Conservation (phyloP, 2,888 invertebrate species). For the Augochlorella aurata region DNA sequence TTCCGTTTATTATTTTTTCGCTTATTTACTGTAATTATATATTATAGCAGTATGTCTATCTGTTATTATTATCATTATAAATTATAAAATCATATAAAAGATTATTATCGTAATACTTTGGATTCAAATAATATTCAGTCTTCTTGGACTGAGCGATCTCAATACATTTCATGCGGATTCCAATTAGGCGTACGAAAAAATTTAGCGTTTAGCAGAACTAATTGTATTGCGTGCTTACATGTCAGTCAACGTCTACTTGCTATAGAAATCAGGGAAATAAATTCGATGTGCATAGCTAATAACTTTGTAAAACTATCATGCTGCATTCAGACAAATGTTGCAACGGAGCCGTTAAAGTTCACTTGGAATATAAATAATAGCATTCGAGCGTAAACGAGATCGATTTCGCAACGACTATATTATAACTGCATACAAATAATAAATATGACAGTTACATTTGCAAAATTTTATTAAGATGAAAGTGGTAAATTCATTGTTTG, state of each 20-base stretch:
- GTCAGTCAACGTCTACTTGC: slow-evolving; percentile 3
- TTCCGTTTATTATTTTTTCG: too few relatives aligned
- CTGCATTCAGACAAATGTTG: slow-evolving; percentile 19
- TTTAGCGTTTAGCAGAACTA: background rate
- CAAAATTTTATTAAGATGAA: background rate
- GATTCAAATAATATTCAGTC: background rate
- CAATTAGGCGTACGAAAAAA: background rate
- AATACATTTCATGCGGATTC: background rate
- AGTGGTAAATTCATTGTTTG: background rate
- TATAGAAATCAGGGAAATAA: slow-evolving; percentile 12
- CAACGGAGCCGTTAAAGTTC: background rate
- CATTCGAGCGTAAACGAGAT: background rate
- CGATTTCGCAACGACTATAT: background rate
- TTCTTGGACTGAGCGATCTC: background rate
- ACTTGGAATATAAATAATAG: slow-evolving; percentile 1
- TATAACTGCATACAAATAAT: background rate
- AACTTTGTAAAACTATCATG: slow-evolving; percentile 17
- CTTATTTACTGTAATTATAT: too few relatives aligned
- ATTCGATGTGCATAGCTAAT: slow-evolving; percentile 1
- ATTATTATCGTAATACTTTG: background rate
- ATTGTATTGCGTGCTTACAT: slow-evolving; percentile 8
- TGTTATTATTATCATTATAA: background rate
- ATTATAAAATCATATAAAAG: background rate
- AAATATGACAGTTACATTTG: background rate
- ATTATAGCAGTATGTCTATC: background rate